These are phyloP conservation scores for Amphiprion percula DNA, from an alignment of 2,113 vertebrate species.

Conservation along the genomic window DNA sequence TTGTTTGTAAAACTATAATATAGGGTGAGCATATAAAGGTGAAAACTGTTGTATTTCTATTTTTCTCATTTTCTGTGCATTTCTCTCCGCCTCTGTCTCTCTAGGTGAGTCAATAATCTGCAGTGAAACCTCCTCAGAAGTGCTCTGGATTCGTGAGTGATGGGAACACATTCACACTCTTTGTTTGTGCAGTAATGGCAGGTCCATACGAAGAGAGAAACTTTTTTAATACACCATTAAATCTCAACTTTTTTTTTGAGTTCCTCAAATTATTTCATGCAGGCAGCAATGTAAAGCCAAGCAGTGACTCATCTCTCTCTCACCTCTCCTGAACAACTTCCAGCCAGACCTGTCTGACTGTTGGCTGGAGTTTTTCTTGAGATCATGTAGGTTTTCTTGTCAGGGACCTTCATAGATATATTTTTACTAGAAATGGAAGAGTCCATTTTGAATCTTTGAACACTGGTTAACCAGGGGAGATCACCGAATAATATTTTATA, in stretches of 20 bases:
- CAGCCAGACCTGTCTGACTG: not conserved
- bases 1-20: not conserved
- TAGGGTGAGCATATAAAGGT: not conserved
- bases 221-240: conserved; percentile 1
- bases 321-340: not conserved
- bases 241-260: conserved; percentile 13
- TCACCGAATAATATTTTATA: conserved; percentile 59
- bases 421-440: conserved; percentile 41
- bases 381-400: conserved; percentile 32
- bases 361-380: conserved; percentile 19
- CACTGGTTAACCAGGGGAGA: conserved; percentile 70
- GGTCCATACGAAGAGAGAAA: not conserved
- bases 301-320: conserved; percentile 25
- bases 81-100: conserved; percentile 33
- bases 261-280: conserved; percentile 1
- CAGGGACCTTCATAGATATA: conserved; percentile 31
- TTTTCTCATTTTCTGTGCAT: conserved; percentile 69
- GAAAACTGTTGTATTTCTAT: not conserved
- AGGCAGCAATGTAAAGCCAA: conserved; percentile 14
- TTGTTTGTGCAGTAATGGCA: conserved; percentile 23
- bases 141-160: conserved; percentile 55
- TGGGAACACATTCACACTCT: not conserved
- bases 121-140: conserved; percentile 28
- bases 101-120: conserved; percentile 61
- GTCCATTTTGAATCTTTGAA: conserved; percentile 69